A percentile compares a stretch with the other conserved stretches of the same genome.
Conservation (phyloP, 2,113 vertebrate genomes). For the Sander lucioperca region DNA sequence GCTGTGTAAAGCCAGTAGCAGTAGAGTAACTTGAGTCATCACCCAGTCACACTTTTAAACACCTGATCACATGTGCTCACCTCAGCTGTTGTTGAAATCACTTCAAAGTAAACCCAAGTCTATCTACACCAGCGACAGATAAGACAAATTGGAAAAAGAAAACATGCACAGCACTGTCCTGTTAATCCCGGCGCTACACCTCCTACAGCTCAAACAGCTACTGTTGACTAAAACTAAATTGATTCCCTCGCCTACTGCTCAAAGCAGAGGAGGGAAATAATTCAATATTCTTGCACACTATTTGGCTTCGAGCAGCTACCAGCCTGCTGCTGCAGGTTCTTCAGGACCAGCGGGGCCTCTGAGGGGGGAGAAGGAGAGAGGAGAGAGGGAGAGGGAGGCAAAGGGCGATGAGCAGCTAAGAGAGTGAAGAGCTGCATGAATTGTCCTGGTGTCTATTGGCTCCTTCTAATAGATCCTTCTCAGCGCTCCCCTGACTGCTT, state of each 20-base stretch:
- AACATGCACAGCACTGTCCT: constrained; percentile 12
- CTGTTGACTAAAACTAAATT: constrained; percentile 54
- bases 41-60: not conserved
- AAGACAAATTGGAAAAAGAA: not conserved
- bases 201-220: constrained; percentile 40
- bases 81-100: constrained; percentile 5
- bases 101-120: not conserved
- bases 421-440: constrained; percentile 24
- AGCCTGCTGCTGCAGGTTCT: constrained; percentile 26
- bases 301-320: constrained; percentile 35
- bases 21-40: constrained; percentile 20
- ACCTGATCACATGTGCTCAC: constrained; percentile 10
- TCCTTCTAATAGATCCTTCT: constrained; percentile 37
- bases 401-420: not conserved
- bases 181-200: constrained; percentile 52
- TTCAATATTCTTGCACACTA: constrained; percentile 45
- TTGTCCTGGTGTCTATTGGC: constrained; percentile 16
- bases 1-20: constrained; percentile 3
- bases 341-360: constrained; percentile 29
- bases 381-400: not conserved
- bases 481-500: too few species aligned
- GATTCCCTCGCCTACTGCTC: constrained; percentile 63
- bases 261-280: constrained; percentile 65
- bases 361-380: not conserved
- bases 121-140: not conserved